Evolutionary conservation across 2,888 invertebrate species (phyloP).

Genomic region (Oeneis ivallda): DNA sequence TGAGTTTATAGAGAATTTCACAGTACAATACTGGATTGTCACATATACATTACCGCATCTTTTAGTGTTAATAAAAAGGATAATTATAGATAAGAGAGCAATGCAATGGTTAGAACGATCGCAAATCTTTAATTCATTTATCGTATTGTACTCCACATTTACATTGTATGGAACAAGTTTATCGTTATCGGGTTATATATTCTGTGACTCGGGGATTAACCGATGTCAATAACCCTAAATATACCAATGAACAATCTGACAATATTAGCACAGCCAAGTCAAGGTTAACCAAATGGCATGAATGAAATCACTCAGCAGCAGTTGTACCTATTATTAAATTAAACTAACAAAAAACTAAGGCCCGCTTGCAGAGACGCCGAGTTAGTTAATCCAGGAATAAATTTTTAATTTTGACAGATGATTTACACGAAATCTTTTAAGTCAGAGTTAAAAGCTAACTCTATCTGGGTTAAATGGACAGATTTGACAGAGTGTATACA

Average conservation of each 20-base stretch:
- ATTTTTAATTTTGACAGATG: too few relatives aligned
- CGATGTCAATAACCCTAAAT: constrained; percentile 10
- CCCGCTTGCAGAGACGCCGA: too few relatives aligned
- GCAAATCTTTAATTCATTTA: background rate
- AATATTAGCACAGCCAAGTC: constrained; percentile 2
- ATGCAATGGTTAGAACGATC: background rate
- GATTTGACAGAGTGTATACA: too few relatives aligned
- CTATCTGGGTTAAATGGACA: too few relatives aligned
- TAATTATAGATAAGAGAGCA: background rate
- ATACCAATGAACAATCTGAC: background rate
- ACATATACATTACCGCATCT: background rate
- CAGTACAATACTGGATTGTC: background rate
- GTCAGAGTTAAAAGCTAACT: too few relatives aligned
- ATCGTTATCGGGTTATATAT: too few relatives aligned
- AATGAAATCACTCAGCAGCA: background rate
- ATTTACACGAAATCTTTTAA: too few relatives aligned
- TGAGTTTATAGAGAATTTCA: background rate
- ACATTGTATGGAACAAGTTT: background rate
- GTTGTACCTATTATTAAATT: too few relatives aligned
- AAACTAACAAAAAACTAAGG: too few relatives aligned
- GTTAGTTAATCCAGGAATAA: too few relatives aligned
- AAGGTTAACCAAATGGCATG: background rate
- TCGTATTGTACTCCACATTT: background rate
- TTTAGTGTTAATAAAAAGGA: background rate
- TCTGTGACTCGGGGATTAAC: constrained; percentile 14